These are phyloP conservation scores for Lasioglossum vierecki DNA, from an alignment of 2,888 invertebrate genomes.

Conservation along the genomic window DNA sequence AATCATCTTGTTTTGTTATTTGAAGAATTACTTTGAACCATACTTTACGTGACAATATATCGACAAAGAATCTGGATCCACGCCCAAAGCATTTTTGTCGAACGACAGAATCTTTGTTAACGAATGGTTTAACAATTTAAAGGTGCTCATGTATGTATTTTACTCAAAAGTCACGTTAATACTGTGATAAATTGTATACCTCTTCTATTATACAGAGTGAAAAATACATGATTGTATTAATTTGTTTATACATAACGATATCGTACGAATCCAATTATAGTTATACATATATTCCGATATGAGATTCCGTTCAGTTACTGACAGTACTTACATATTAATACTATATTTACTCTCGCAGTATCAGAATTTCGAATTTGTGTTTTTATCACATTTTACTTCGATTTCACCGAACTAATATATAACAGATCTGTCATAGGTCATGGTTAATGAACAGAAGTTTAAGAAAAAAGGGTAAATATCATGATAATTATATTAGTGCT, in stretches of 20 bases:
- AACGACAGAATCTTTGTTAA: neutral
- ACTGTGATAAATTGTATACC: slow-evolving; percentile 14
- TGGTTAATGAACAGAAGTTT: slow-evolving; percentile 3
- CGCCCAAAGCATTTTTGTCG: neutral
- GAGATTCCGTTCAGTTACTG: slow-evolving; percentile 49
- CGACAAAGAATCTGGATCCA: neutral
- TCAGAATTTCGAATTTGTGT: slow-evolving; percentile 12
- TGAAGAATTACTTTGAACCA: slow-evolving; percentile 28
- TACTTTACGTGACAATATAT: slow-evolving; percentile 17
- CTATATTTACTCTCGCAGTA: neutral
- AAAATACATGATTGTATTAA: slow-evolving; percentile 24
- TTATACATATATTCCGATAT: slow-evolving; percentile 49
- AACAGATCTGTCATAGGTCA: slow-evolving; percentile 1
- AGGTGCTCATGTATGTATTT: slow-evolving; percentile 10
- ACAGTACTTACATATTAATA: slow-evolving; percentile 19
- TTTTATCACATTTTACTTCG: slow-evolving; percentile 29
- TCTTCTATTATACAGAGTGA: slow-evolving; percentile 15
- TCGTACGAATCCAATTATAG: slow-evolving; percentile 27
- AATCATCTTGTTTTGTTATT: neutral
- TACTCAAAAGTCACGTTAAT: slow-evolving; percentile 7
- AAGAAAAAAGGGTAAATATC: slow-evolving; percentile 23
- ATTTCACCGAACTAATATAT: slow-evolving; percentile 13
- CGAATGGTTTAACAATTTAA: slow-evolving; percentile 2
- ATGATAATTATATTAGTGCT: slow-evolving; percentile 22
- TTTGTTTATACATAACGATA: slow-evolving; percentile 31